phyloP scores from a whole-genome alignment of 2,797 vertebrate genomes.

The Galagoides demidoff region DNA sequence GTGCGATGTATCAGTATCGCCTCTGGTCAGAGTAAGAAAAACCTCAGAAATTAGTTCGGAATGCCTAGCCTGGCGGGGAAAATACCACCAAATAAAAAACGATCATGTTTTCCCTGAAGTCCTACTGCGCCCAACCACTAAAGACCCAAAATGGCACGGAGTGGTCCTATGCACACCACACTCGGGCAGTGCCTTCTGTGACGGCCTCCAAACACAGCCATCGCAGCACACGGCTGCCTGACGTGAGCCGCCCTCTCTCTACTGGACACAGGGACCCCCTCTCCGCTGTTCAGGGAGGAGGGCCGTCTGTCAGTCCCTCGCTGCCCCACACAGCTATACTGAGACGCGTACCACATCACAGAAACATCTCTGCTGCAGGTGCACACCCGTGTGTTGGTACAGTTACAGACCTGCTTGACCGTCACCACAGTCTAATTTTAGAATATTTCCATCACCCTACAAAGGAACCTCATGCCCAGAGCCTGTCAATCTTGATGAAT shows the following conservation, averaged over 20 bases:
- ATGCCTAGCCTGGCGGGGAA: background rate
- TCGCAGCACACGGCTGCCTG: background rate
- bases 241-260: background rate
- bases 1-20: too few species aligned
- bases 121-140: background rate
- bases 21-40: background rate
- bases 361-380: background rate
- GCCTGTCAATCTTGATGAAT: conserved; percentile 44
- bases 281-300: background rate
- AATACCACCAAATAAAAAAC: background rate
- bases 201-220: background rate
- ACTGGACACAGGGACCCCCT: background rate
- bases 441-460: conserved; percentile 46
- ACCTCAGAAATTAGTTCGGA: background rate
- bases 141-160: background rate
- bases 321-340: background rate
- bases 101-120: background rate
- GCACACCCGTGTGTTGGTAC: background rate
- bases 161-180: background rate
- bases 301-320: background rate
- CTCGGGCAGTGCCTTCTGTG: background rate
- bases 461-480: conserved; percentile 19
- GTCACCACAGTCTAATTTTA: conserved; percentile 44
- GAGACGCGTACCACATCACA: background rate
- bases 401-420: background rate